Evolutionary conservation across 2,888 invertebrate species (phyloP).

Genomic region (Alloplasta piceator): DNA sequence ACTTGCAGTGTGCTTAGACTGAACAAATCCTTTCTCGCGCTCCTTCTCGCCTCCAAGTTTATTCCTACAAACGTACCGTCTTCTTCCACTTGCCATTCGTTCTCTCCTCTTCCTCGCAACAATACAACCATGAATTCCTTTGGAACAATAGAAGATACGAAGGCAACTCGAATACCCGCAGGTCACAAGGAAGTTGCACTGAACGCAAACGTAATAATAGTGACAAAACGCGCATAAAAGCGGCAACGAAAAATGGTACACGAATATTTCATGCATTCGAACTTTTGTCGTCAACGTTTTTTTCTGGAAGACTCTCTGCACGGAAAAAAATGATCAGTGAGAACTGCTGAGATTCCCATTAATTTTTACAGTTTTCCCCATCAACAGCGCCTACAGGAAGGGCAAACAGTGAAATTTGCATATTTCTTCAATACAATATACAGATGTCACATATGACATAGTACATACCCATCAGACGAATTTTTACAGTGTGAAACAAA

Average conservation of each 20-base stretch:
- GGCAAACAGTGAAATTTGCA: too few species aligned
- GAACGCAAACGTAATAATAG: constrained; percentile 50
- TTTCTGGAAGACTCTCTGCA: too few species aligned
- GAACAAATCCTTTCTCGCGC: constrained; percentile 63
- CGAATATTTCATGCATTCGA: constrained; percentile 44
- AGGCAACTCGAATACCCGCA: constrained; percentile 26
- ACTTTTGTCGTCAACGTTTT: too few species aligned
- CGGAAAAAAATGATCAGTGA: too few species aligned
- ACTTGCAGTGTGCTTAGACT: constrained; percentile 58
- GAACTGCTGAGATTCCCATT: too few species aligned
- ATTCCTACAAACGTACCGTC: constrained; percentile 49
- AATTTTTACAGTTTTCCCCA: too few species aligned
- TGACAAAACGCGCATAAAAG: constrained; percentile 8
- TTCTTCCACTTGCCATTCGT: constrained; percentile 50
- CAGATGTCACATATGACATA: too few species aligned
- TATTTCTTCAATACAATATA: too few species aligned
- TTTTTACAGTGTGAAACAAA: too few species aligned
- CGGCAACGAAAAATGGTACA: constrained; percentile 41
- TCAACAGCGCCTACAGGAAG: too few species aligned
- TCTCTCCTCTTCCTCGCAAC: constrained; percentile 50
- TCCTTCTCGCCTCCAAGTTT: constrained; percentile 40
- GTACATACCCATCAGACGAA: too few species aligned
- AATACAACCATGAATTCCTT: constrained; percentile 58
- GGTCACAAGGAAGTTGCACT: constrained; percentile 24
- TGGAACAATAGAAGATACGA: constrained; percentile 56